Evolutionary conservation across 2,113 vertebrate species (phyloP), one percentile per base, ranked within the genome.

Genomic region (Tetrao urogallus): DNA sequence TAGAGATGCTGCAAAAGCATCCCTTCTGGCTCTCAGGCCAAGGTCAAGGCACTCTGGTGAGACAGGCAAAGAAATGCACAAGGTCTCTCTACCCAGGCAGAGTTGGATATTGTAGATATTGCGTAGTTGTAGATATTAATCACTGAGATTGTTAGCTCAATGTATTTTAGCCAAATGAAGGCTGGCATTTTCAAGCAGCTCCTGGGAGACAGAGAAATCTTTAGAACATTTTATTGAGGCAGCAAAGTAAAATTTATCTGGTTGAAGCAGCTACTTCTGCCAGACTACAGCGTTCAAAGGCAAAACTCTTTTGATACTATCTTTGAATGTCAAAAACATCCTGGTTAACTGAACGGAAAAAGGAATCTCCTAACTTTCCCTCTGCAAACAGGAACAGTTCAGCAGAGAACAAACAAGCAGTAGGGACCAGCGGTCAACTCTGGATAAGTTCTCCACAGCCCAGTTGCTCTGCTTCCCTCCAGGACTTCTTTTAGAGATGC

Each of bases 1-100:
- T 80, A 64, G 71, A 13, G 85, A 52, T 0, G 1, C 65, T 86
- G 67, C 48, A 57, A 54, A 90, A 57, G 0, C 3, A 11, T 40
- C 43, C 82, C 32, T 28, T 42, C 48, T 56, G 67, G 2, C 38
- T 24, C 58, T 79, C 36, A 43, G 30, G 9, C 34, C 0, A 2
- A 76, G 22, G 40, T n/a, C 61, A 45, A 69, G n/a, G 15, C 16
- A 73, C 25, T 13, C 9, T 71, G 71, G 15, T 80, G 60, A 78
- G 48, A 87, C 36, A 72, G 28, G n/a, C 24, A 50, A 17, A 10
- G 60, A 78, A 17, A 30, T 22, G 36, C 24, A 21, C 28, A n/a
- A 34, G 8, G 13, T 66, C 10, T 12, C 45, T 70, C 82, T 42
- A 14, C 19, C 11, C 56, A 47, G 32, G 32, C 0, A 0, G 58